Conservation (phyloP, 2,888 invertebrate species). For the Temnothorax rugatulus region DNA sequence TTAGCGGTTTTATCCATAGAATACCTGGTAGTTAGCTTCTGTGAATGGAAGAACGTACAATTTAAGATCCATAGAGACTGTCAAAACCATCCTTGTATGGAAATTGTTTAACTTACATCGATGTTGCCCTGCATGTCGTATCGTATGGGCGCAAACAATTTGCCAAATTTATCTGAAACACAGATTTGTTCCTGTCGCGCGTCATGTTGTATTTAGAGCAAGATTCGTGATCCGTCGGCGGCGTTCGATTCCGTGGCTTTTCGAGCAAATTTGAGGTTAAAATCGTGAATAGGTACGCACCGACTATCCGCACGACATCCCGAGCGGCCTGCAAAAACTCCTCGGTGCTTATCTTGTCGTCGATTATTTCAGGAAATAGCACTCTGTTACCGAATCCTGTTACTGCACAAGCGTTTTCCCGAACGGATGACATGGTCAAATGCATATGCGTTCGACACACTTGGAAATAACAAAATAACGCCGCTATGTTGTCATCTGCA, state of each 20-base stretch:
- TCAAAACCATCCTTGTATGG: neutral
- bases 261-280: slow-evolving; percentile 13
- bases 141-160: slow-evolving; percentile 91
- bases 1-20: slow-evolving; percentile 87
- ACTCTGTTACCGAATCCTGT: slow-evolving; percentile 49
- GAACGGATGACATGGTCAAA: slow-evolving; percentile 13
- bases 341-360: slow-evolving; percentile 88
- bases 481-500: neutral
- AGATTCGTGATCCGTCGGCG: neutral
- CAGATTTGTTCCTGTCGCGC: neutral
- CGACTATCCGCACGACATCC: slow-evolving; percentile 89
- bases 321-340: slow-evolving; percentile 89
- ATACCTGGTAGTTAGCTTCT: slow-evolving; percentile 90
- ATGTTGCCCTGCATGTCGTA: slow-evolving; percentile 93
- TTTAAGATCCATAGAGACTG: neutral
- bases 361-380: slow-evolving; percentile 87
- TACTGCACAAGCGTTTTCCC: neutral
- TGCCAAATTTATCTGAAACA: slow-evolving; percentile 90
- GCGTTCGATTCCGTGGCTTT: neutral
- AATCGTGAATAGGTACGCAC: slow-evolving; percentile 86
- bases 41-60: slow-evolving; percentile 69
- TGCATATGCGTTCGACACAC: neutral
- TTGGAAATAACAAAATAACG: neutral
- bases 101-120: slow-evolving; percentile 87
- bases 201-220: neutral